Conservation (phyloP, 2,113 vertebrate species). For the Boulengeromyrus knoepffleri region DNA sequence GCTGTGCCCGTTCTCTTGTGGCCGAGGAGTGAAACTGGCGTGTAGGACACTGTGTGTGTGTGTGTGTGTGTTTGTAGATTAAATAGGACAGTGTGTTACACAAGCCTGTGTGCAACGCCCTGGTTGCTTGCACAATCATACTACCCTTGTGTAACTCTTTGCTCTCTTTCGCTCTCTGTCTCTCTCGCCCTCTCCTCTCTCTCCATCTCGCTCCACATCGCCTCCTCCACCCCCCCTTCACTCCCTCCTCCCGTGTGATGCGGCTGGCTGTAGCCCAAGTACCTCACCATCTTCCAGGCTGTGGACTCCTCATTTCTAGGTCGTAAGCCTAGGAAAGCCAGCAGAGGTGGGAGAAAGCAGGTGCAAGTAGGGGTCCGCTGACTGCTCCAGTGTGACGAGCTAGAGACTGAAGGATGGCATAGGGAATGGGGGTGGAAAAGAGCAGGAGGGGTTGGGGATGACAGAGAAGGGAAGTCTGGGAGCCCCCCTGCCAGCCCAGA, state of each 20-base stretch:
- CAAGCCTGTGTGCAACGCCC: slow-evolving; percentile 26
- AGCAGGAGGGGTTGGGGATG: not conserved
- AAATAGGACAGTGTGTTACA: slow-evolving; percentile 37
- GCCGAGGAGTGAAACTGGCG: not conserved
- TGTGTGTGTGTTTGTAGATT: slow-evolving; percentile 27
- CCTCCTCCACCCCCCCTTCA: not conserved
- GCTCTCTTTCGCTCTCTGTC: not conserved
- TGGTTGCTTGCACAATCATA: slow-evolving; percentile 5
- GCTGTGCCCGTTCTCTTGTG: not conserved
- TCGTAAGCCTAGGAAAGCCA: slow-evolving; percentile 12
- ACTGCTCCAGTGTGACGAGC: slow-evolving; percentile 9
- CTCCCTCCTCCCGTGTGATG: not conserved
- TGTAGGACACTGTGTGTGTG: slow-evolving; percentile 4
- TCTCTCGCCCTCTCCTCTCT: not conserved
- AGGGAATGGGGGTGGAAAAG: not conserved
- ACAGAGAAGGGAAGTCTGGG: not conserved
- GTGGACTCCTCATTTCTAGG: slow-evolving; percentile 25
- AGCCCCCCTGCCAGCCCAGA: not conserved
- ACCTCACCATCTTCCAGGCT: slow-evolving; percentile 15
- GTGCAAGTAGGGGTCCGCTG: not conserved
- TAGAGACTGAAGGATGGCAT: not conserved
- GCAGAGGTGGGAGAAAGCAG: not conserved
- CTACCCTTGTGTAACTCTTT: not conserved
- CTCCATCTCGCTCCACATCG: not conserved
- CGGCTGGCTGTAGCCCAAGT: not conserved